Percentiles rank a stretch among this genome's conserved stretches.
These are phyloP conservation scores for Adrianichthys oophorus DNA, from an alignment of 2,797 vertebrate species.

Conservation along the genomic window DNA sequence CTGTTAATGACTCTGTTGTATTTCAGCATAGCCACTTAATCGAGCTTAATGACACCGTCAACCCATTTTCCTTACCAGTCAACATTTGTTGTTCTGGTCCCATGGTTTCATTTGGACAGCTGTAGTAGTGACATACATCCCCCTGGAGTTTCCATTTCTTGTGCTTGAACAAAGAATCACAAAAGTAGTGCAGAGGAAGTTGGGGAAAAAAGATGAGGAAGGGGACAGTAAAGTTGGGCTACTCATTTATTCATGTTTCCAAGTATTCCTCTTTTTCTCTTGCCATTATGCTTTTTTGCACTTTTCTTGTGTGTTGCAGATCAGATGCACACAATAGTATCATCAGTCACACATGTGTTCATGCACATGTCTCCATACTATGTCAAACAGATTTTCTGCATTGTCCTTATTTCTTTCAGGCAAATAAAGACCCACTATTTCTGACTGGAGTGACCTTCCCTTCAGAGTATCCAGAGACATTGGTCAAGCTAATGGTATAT, in stretches of 20 bases:
- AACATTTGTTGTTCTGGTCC: conserved; percentile 36
- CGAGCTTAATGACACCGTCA: conserved; percentile 43
- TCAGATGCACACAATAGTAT: conserved; percentile 7
- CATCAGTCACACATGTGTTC: not conserved
- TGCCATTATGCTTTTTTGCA: conserved; percentile 27
- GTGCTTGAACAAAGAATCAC: conserved; percentile 32
- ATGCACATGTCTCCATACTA: not conserved
- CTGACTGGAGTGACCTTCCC: conserved; percentile 95
- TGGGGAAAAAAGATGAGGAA: conserved; percentile 21
- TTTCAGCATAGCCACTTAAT: conserved; percentile 28
- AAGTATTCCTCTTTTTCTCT: conserved; percentile 14
- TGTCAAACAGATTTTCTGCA: conserved; percentile 40
- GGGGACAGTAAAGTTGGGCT: conserved; percentile 60
- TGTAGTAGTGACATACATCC: conserved; percentile 46
- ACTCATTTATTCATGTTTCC: conserved; percentile 61
- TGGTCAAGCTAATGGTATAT: conserved; percentile 93
- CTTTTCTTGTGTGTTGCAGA: conserved; percentile 31
- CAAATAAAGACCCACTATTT: conserved; percentile 94
- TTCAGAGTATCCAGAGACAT: conserved; percentile 88
- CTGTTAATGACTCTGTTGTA: conserved; percentile 22
- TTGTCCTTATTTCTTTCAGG: conserved; percentile 77
- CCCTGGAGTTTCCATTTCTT: conserved; percentile 31
- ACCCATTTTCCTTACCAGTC: conserved; percentile 40
- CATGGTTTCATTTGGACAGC: conserved; percentile 24
- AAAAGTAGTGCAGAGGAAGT: conserved; percentile 6